phyloP scores from a whole-genome alignment of 2,888 invertebrate species.

The Cryptosula pallasiana region DNA sequence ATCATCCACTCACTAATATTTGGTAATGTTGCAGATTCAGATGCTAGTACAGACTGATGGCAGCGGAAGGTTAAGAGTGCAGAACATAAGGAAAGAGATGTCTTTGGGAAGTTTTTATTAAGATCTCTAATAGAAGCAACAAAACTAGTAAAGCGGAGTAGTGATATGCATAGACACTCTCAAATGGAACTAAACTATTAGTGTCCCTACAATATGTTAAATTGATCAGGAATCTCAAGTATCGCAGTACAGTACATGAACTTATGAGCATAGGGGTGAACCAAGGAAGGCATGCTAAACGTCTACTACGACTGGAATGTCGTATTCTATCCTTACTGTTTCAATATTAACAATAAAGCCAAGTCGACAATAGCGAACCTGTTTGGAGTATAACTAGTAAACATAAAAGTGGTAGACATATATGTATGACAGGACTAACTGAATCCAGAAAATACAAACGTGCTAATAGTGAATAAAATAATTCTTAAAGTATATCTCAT shows the following conservation, averaged over 20 bases:
- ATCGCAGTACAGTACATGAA: neutral
- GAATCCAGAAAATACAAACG: neutral
- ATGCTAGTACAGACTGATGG: neutral
- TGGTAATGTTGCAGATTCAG: neutral
- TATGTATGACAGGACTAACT: neutral
- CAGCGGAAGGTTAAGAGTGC: neutral
- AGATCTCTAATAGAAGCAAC: neutral
- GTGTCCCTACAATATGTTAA: neutral
- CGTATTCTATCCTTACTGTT: neutral
- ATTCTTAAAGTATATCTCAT: too few species aligned
- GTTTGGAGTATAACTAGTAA: neutral
- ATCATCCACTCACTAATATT: too few species aligned
- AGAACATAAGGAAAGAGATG: neutral
- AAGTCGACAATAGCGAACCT: neutral
- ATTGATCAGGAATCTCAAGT: too few species aligned
- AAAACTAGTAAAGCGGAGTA: neutral
- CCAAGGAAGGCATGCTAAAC: neutral
- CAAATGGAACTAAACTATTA: conserved; percentile 13
- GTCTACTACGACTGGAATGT: conserved; percentile 19
- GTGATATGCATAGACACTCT: conserved; percentile 20
- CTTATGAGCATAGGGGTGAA: neutral
- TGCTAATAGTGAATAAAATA: neutral
- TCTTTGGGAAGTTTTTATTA: neutral
- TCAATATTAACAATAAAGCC: neutral
- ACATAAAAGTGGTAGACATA: neutral